Base-by-base conservation (phyloP, 2,113 vertebrate species). In the Chloebia gouldiae region DNA sequence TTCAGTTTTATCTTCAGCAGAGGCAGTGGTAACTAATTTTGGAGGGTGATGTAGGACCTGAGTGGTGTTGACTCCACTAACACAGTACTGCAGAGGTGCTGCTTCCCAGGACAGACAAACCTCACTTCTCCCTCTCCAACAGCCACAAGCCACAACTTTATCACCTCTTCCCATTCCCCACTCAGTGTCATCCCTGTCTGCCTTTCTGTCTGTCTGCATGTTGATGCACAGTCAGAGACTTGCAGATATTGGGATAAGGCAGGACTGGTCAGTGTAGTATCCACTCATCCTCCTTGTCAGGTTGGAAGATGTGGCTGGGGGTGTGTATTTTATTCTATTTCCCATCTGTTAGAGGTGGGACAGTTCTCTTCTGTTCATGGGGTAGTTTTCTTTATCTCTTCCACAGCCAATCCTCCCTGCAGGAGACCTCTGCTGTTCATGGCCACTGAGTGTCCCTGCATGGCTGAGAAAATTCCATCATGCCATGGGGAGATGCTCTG, bases 1-100 rank as follows among this genome's bases (percentile, higher is more conserved):
- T 95, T 94, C 78, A 63, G 61, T 93, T 93, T 96, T 94, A 71
- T 93, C 93, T 90, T 92, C 56, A 31, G 21, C 27, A 44, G 72
- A 72, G 90, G 40, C 80, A 22, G 37, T 10, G 3, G 68, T 86
- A 95, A 92, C 96, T 94, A 94, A 91, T 95, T 95, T 90, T 78
- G 78, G 47, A 93, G 44, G 47, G 92, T 68, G 50, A 75, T 0
- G 1, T 40, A 75, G 39, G 65, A 79, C 73, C 61, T 44, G n/a
- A 17, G 2, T 5, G 15, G 28, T 54, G 42, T 37, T 33, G 23
- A 37, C 44, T 35, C 22, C 2, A 5, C 33, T 72, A 2, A 5
- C 8, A 54, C 49, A 56, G n/a, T 11, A 2, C 47, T 73, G 45
- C 30, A 77, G 54, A 56, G 6, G 9, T 80, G 27, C 50, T 77